Base-by-base conservation (phyloP, 2,797 vertebrate genomes). In the Pipistrellus pipistrellus region DNA sequence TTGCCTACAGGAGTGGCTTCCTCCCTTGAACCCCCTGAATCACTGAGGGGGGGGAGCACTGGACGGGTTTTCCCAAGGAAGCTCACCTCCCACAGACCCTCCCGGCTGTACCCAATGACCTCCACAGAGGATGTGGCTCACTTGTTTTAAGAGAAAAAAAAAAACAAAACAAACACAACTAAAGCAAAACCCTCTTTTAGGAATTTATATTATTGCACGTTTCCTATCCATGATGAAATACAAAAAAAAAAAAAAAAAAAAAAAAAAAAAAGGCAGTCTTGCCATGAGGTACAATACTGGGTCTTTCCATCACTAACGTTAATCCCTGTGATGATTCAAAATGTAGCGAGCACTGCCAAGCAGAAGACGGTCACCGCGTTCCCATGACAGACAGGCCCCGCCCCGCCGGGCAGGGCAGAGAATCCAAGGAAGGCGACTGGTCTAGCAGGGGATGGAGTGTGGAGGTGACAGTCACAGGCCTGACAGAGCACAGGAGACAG, bases 71-170 rank as follows among this genome's bases (percentile, higher is more conserved):
- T 17, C 64, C 30, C 10, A 62, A 32, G 71, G 55, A 92, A 38
- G 27, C 35, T 66, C 18, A 62, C 51, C 53, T 66, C 71, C 32
- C 41, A 57, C 11, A 32, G 46, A 62, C 48, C 85, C 77, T 83
- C 48, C 32, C 41, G 15, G 41, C 5, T 30, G 20, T 1, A 46
- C 4, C 59, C 77, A 71, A 75, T 20, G 25, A 78, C 18, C 15
- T 92, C 32, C 13, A 20, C 0, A 44, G 27, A 77, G 68, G 30
- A 44, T 8, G 12, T 87, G 57, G 32, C 76, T 91, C 53, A 13
- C 35, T 32, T 44, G 48, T 27, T 82, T 92, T 88, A 86, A 89
- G 55, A 71, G 38, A 83, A 88, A 85, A 88, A 83, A 88, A 85
- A 88, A 83, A 20, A 71, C n/a, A n/a, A n/a, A n/a, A n/a, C n/a